Percentiles rank a stretch among this genome's conserved stretches.
These are phyloP conservation scores for Pluvianellus socialis DNA, from an alignment of 2,113 vertebrate species.

Conservation along the genomic window DNA sequence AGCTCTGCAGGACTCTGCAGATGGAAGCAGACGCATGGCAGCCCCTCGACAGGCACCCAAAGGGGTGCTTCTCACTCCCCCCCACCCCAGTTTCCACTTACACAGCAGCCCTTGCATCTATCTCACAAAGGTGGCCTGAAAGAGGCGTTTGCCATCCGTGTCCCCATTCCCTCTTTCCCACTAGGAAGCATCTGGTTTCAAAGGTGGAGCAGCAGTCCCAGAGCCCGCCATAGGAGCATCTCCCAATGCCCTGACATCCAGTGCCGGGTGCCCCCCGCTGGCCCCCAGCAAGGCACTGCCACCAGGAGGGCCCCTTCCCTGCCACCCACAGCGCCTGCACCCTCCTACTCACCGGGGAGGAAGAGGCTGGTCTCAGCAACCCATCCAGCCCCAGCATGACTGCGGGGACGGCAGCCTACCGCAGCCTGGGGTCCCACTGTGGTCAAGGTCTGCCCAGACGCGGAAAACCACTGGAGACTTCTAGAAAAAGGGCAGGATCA, in stretches of 20 bases:
- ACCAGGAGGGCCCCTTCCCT: too few relatives aligned
- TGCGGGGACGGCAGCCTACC: neutral
- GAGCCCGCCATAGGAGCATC: neutral
- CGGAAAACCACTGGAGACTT: neutral
- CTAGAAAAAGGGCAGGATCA: neutral
- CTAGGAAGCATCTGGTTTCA: neutral
- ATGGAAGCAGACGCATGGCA: neutral
- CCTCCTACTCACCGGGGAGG: conserved; percentile 34
- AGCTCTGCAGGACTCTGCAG: neutral
- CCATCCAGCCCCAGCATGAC: conserved; percentile 35
- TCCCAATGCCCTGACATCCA: fast-evolving
- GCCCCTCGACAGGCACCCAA: neutral
- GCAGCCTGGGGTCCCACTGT: neutral
- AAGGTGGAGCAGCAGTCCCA: neutral
- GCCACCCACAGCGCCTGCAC: neutral
- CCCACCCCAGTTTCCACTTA: neutral
- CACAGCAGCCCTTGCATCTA: neutral
- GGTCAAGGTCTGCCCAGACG: neutral
- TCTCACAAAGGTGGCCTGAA: neutral
- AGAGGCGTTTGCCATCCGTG: neutral
- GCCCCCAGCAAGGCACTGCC: neutral
- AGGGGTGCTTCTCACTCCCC: neutral
- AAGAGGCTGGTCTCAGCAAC: conserved; percentile 25
- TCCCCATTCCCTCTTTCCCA: neutral
- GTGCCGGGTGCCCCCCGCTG: fast-evolving